Percentiles rank a stretch among this genome's conserved stretches.
Conservation (phyloP, 2,888 invertebrate species). For the Cyaniris semiargus region DNA sequence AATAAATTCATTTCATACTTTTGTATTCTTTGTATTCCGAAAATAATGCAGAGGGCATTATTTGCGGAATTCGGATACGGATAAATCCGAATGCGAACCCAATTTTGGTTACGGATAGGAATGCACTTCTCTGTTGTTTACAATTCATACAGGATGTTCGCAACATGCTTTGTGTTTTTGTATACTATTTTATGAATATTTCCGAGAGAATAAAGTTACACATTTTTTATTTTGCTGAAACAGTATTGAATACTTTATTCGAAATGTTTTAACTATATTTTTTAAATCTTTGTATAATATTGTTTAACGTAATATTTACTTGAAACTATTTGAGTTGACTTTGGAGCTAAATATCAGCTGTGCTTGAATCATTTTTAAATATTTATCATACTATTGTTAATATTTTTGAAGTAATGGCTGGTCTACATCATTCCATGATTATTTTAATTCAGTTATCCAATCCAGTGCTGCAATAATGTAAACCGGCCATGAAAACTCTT, state of each 20-base stretch:
- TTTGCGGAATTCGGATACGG: not conserved
- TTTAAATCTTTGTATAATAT: not conserved
- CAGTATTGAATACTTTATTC: constrained; percentile 4
- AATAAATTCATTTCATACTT: too few species aligned
- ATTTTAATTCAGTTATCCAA: too few species aligned
- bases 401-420: too few species aligned
- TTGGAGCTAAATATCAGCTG: too few species aligned
- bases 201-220: constrained; percentile 17
- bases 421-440: too few species aligned
- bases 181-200: constrained; percentile 26
- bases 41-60: not conserved
- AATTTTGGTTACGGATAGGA: not conserved
- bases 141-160: constrained; percentile 20
- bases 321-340: not conserved
- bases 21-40: not conserved
- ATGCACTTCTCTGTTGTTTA: not conserved
- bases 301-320: not conserved
- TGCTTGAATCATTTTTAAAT: too few species aligned
- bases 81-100: not conserved
- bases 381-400: too few species aligned
- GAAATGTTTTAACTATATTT: not conserved
- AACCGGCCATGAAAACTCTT: too few species aligned
- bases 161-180: constrained; percentile 21
- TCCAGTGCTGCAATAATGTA: too few species aligned
- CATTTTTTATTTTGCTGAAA: not conserved